Conservation (phyloP, 1,140 invertebrate genomes). For the Mylabris phalerata region DNA sequence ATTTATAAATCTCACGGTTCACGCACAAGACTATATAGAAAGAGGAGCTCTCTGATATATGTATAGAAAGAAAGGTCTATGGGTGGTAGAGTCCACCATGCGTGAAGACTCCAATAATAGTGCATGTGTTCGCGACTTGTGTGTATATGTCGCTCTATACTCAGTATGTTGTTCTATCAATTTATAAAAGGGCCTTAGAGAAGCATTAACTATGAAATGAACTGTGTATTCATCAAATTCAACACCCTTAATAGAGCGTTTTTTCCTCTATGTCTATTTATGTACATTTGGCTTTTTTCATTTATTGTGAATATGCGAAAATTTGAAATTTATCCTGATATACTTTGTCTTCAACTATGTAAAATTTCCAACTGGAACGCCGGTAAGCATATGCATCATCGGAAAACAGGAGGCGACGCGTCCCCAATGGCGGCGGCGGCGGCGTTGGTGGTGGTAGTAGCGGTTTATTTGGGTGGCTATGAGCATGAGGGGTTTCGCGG, state of each 20-base stretch:
- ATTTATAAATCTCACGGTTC: slow-evolving; percentile 40
- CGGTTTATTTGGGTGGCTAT: slow-evolving; percentile 31
- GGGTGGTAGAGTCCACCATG: slow-evolving; percentile 26
- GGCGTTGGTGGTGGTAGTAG: slow-evolving; percentile 13
- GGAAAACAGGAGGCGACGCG: neutral
- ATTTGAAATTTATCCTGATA: neutral
- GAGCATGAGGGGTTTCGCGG: slow-evolving; percentile 29
- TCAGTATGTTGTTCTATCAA: slow-evolving; percentile 20
- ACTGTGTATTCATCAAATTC: neutral
- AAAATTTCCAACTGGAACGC: neutral
- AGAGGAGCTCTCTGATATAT: neutral
- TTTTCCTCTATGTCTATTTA: neutral
- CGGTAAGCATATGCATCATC: slow-evolving; percentile 13
- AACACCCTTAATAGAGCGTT: neutral
- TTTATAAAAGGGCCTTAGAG: slow-evolving; percentile 29
- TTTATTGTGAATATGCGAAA: slow-evolving; percentile 1
- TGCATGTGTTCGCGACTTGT: slow-evolving; percentile 38
- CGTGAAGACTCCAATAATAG: slow-evolving; percentile 35
- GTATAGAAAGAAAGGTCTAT: slow-evolving; percentile 16
- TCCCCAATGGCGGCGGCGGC: slow-evolving; percentile 1
- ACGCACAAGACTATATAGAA: slow-evolving; percentile 16
- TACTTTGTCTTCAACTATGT: neutral
- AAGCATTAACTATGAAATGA: slow-evolving; percentile 15
- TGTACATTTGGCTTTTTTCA: neutral
- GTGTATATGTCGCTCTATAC: slow-evolving; percentile 23